phyloP scores from a whole-genome alignment of 2,113 vertebrate species.

The Echinops telfairi region DNA sequence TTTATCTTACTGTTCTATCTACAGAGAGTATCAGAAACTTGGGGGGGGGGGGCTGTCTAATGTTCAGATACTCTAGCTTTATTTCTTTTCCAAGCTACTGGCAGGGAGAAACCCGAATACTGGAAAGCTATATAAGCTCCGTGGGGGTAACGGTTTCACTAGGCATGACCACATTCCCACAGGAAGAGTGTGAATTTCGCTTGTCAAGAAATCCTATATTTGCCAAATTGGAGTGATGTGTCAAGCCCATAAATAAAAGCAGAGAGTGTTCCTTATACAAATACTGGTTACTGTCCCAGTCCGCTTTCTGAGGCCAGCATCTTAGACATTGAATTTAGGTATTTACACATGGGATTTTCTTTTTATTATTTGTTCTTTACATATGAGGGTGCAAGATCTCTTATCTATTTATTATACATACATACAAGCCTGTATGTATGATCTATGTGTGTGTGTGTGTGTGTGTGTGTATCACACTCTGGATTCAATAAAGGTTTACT shows the following conservation, averaged over 20 bases:
- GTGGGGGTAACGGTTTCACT: constrained; percentile 25
- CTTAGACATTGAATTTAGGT: constrained; percentile 10
- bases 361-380: constrained; percentile 20
- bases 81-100: constrained; percentile 37
- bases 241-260: constrained; percentile 62
- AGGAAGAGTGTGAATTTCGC: constrained; percentile 61
- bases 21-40: constrained; percentile 38
- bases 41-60: neutral
- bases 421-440: neutral
- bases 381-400: neutral
- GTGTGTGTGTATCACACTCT: neutral
- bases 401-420: neutral
- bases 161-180: constrained; percentile 54
- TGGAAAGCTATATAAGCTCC: constrained; percentile 2
- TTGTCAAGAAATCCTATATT: constrained; percentile 64
- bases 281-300: constrained; percentile 55
- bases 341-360: neutral
- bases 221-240: constrained; percentile 52
- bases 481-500: neutral
- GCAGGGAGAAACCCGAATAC: constrained; percentile 38
- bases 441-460: no score
- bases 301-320: constrained; percentile 13
- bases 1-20: neutral
- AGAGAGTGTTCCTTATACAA: constrained; percentile 39
- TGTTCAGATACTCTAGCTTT: constrained; percentile 31